Evolutionary conservation across 1,140 invertebrate genomes (phyloP).

Genomic region (Micrasema minimum): DNA sequence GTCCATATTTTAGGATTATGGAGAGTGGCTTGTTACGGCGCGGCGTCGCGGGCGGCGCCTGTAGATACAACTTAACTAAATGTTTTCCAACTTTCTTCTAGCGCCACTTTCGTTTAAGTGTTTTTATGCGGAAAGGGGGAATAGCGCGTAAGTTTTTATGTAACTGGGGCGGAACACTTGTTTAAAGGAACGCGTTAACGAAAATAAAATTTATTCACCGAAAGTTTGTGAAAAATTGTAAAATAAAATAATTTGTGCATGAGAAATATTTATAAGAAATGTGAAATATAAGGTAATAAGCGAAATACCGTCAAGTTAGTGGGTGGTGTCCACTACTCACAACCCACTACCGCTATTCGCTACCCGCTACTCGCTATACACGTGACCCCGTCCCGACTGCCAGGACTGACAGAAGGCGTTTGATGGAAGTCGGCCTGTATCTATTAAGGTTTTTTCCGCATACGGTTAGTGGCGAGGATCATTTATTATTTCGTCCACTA

Average conservation of each 20-base stretch:
- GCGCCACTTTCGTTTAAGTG: slow-evolving; percentile 25
- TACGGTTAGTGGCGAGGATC: slow-evolving; percentile 28
- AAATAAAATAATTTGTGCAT: too few species aligned
- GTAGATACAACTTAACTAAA: slow-evolving; percentile 20
- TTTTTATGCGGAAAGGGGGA: slow-evolving; percentile 18
- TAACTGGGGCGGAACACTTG: slow-evolving; percentile 1
- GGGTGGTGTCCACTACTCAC: too few species aligned
- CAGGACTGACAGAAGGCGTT: slow-evolving; percentile 27
- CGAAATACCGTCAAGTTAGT: too few species aligned
- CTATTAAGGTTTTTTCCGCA: slow-evolving; percentile 38
- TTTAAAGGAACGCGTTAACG: slow-evolving; percentile 19
- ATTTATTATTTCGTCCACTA: slow-evolving; percentile 38
- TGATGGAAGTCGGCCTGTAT: slow-evolving; percentile 32
- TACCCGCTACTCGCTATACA: too few species aligned
- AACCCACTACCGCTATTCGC: too few species aligned
- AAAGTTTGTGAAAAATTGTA: too few species aligned
- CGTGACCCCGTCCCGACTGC: background rate
- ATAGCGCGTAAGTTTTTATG: slow-evolving; percentile 18
- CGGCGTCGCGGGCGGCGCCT: background rate
- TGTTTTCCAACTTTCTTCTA: slow-evolving; percentile 20
- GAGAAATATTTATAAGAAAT: too few species aligned
- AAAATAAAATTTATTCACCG: too few species aligned
- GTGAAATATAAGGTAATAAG: too few species aligned
- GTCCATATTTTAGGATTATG: slow-evolving; percentile 42
- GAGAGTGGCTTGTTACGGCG: slow-evolving; percentile 23